Evolutionary conservation across 2,797 vertebrate genomes (phyloP).

Genomic region (Echiichthys vipera): DNA sequence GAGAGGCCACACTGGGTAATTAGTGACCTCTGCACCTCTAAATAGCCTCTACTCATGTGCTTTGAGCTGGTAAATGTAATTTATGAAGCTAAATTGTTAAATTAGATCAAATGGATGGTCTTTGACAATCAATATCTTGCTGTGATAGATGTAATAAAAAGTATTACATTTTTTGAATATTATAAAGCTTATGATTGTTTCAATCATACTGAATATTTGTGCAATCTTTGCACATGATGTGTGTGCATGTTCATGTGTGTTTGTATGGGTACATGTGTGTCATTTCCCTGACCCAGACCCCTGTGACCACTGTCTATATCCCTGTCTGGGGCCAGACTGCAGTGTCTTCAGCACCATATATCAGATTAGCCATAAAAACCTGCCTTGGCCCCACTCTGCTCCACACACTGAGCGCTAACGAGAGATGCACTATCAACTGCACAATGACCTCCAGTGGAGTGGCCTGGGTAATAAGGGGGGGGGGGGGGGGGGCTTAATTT

Average conservation of each 20-base stretch:
- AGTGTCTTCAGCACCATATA: slow-evolving; percentile 70
- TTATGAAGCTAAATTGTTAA: slow-evolving; percentile 54
- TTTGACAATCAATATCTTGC: slow-evolving; percentile 29
- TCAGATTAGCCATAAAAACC: slow-evolving; percentile 79
- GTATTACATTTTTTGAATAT: slow-evolving; percentile 37
- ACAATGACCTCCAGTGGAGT: slow-evolving; percentile 71
- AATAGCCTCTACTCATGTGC: slow-evolving; percentile 52
- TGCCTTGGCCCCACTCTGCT: slow-evolving; percentile 56
- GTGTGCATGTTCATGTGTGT: slow-evolving; percentile 13
- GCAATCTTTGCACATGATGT: slow-evolving; percentile 9
- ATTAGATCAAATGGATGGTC: slow-evolving; percentile 52
- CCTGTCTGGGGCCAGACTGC: slow-evolving; percentile 62
- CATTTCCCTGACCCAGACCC: slow-evolving; percentile 53
- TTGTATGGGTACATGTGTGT: slow-evolving; percentile 26
- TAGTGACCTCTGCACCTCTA: slow-evolving; percentile 67
- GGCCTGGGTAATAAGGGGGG: slow-evolving; percentile 70
- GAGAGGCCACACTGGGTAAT: slow-evolving; percentile 56
- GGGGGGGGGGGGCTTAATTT: too few relatives aligned
- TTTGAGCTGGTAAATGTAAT: slow-evolving; percentile 50
- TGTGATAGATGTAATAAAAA: slow-evolving; percentile 34
- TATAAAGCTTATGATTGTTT: slow-evolving; percentile 26
- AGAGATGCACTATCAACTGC: slow-evolving; percentile 74
- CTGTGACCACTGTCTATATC: slow-evolving; percentile 63
- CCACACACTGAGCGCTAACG: slow-evolving; percentile 75
- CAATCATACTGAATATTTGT: slow-evolving; percentile 20